A percentile compares a stretch with the other conserved stretches of the same genome.
Evolutionary conservation across 2,888 invertebrate genomes (phyloP).

Genomic region (Ormyrus rosae): DNA sequence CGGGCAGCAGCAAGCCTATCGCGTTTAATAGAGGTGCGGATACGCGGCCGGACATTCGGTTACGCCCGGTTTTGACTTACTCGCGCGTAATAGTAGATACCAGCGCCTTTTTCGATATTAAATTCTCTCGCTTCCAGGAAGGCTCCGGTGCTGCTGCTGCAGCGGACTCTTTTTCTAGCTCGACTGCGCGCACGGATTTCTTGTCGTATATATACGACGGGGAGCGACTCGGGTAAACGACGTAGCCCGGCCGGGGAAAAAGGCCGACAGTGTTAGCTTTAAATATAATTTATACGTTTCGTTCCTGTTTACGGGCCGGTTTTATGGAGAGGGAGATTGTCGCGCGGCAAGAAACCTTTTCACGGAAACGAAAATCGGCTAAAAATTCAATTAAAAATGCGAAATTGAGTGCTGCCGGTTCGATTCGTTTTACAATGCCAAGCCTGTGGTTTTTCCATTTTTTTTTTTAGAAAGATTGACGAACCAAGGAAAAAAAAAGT

Average conservation of each 20-base stretch:
- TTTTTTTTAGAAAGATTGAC: no score
- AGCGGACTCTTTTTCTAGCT: no score
- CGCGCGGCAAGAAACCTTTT: background rate
- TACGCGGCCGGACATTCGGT: background rate
- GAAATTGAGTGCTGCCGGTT: no score
- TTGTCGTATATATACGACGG: no score
- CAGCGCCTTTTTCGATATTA: conserved; percentile 21
- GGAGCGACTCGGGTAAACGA: no score
- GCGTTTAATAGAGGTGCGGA: conserved; percentile 19
- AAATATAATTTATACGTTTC: conserved; percentile 37
- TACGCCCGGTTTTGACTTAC: conserved; percentile 12
- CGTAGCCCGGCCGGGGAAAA: background rate
- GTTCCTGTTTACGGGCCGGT: conserved; percentile 1
- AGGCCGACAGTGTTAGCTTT: conserved; percentile 2
- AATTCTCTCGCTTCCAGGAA: conserved; percentile 5
- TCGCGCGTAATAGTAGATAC: background rate
- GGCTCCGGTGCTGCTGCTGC: background rate
- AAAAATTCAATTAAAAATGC: no score
- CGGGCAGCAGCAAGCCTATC: conserved; percentile 14
- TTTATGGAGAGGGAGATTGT: background rate
- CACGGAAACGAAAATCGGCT: no score
- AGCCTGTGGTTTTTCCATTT: no score
- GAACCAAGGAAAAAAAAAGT: no score
- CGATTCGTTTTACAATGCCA: no score
- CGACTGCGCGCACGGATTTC: no score